phyloP scores from a whole-genome alignment of 2,113 vertebrate genomes.

The Limnothrissa miodon region DNA sequence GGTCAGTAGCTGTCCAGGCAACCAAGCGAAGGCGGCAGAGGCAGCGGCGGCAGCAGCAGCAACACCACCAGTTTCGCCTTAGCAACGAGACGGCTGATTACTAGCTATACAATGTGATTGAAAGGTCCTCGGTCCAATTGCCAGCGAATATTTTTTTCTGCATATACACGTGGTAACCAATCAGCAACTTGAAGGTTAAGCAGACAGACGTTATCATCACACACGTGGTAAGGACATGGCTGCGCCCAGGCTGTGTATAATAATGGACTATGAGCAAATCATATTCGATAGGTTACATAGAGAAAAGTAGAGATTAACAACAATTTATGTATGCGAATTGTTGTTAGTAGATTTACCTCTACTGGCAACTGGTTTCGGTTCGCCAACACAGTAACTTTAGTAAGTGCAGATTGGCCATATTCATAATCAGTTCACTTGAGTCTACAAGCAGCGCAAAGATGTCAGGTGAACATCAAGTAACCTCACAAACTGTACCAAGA shows the following conservation, averaged over 20 bases:
- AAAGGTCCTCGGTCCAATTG: slow-evolving; percentile 54
- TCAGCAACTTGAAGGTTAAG: slow-evolving; percentile 43
- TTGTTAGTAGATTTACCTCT: background rate
- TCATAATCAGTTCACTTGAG: background rate
- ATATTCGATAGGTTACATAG: background rate
- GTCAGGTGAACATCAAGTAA: background rate
- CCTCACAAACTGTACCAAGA: slow-evolving; percentile 14
- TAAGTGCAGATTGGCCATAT: background rate
- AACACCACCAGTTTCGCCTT: slow-evolving; percentile 61
- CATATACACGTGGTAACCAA: slow-evolving; percentile 54
- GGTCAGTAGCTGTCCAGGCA: slow-evolving; percentile 19
- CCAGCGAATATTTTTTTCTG: slow-evolving; percentile 23
- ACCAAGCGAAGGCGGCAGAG: slow-evolving; percentile 22
- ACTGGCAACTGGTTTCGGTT: background rate
- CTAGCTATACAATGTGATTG: slow-evolving; percentile 51
- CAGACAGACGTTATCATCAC: slow-evolving; percentile 50
- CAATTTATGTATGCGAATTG: background rate
- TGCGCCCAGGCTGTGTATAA: slow-evolving; percentile 25
- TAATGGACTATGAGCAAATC: background rate
- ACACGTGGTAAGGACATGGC: slow-evolving; percentile 53
- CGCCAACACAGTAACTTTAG: background rate
- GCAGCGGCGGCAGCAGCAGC: slow-evolving; percentile 52
- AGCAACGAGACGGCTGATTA: slow-evolving; percentile 62
- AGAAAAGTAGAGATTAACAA: background rate
- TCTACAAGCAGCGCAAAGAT: background rate